Percentiles rank a stretch among this genome's conserved stretches.
These are phyloP conservation scores for Eilema caniola DNA, from an alignment of 2,888 invertebrate species.

Conservation along the genomic window DNA sequence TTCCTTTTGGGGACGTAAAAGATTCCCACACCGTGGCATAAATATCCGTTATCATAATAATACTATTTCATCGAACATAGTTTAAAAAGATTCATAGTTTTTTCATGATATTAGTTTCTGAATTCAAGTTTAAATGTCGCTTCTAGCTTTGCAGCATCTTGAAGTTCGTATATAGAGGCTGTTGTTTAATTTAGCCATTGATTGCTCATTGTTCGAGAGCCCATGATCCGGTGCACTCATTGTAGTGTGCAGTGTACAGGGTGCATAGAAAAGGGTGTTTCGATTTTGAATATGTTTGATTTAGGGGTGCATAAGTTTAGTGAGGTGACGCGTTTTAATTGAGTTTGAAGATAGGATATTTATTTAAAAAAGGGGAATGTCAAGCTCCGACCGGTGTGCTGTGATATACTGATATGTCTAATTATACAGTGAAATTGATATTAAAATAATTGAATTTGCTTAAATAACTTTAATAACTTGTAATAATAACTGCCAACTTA, in stretches of 20 bases:
- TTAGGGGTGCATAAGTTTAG: constrained; percentile 71
- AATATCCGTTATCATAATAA: too few relatives aligned
- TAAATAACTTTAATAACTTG: neutral
- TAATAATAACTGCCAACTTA: neutral
- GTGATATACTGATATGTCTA: constrained; percentile 2
- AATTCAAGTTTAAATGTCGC: constrained; percentile 13
- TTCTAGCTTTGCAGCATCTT: constrained; percentile 27
- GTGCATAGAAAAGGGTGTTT: constrained; percentile 72
- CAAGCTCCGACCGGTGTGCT: constrained; percentile 21
- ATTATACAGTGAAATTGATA: constrained; percentile 13
- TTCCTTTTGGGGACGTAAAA: too few relatives aligned
- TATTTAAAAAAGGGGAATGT: constrained; percentile 39
- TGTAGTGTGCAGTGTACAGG: constrained; percentile 44
- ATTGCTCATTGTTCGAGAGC: constrained; percentile 82
- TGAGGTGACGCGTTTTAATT: constrained; percentile 61
- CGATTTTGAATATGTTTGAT: constrained; percentile 65
- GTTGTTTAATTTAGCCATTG: constrained; percentile 85
- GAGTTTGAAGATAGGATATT: constrained; percentile 51
- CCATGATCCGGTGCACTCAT: constrained; percentile 63
- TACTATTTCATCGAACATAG: too few relatives aligned
- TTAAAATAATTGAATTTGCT: neutral
- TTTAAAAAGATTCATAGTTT: too few relatives aligned
- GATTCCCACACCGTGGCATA: too few relatives aligned
- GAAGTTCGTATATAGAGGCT: constrained; percentile 58
- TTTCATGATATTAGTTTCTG: neutral